phyloP scores from a whole-genome alignment of 2,113 vertebrate genomes.

The Poeciliopsis occidentalis region DNA sequence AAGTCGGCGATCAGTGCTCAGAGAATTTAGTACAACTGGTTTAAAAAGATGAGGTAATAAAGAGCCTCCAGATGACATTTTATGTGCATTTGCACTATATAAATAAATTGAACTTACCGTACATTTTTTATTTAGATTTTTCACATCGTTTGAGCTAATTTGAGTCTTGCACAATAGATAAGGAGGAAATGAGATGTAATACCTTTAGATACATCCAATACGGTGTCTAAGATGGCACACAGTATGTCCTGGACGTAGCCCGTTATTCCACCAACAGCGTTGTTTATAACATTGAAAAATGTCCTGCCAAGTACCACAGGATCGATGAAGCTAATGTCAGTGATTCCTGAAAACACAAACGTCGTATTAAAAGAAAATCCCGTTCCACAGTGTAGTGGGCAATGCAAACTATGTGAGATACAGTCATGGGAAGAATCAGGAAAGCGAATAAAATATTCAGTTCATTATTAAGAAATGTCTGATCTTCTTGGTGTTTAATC shows the following conservation, averaged over 20 bases:
- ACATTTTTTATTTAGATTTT: too few species aligned
- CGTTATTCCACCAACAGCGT: constrained; percentile 39
- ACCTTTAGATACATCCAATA: constrained; percentile 61
- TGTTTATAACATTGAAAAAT: constrained; percentile 41
- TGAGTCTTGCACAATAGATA: neutral
- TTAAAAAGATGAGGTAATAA: neutral
- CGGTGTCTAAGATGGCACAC: constrained; percentile 41
- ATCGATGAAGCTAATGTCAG: constrained; percentile 60
- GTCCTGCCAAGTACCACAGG: constrained; percentile 62
- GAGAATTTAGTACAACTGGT: neutral
- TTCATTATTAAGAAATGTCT: neutral
- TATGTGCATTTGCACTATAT: too few species aligned
- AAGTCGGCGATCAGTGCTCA: neutral
- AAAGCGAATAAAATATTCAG: neutral
- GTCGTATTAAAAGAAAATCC: neutral
- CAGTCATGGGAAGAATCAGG: neutral
- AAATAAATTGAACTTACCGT: too few species aligned
- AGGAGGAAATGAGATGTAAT: constrained; percentile 9
- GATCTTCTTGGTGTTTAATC: too few species aligned
- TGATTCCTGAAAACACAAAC: constrained; percentile 45
- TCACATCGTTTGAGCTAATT: neutral
- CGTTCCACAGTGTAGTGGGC: neutral
- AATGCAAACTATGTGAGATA: neutral
- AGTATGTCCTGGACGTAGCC: constrained; percentile 44
- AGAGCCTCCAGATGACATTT: too few species aligned